Base-by-base conservation (phyloP, 2,888 invertebrate genomes). In the Torymus tubicola region DNA sequence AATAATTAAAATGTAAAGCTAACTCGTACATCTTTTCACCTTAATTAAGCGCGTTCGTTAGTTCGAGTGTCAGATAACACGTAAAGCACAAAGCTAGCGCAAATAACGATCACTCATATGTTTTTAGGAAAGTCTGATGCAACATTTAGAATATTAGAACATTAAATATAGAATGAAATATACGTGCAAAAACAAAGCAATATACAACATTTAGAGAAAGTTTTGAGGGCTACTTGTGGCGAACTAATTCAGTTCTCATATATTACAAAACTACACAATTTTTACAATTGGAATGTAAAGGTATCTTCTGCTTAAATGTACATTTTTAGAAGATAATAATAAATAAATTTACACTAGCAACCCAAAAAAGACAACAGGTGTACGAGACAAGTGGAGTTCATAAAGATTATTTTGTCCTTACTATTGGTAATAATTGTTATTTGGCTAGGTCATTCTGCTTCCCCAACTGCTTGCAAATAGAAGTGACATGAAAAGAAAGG, bases 391-490 rank as follows among this genome's bases (percentile, higher is more conserved):
- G 24, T 70, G 55, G 42, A 63, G 8, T 77, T 76, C 71, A 72
- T 75, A 73, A 80, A 84, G 73, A 82, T 81, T 42, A 81, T 71
- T 79, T 85, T 85, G 76, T 87, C 83, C 90, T 90, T 90, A 90
- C 90, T 89, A 89, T 88, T 87, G 84, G 86, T 85, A 90, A 90
- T 85, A 88, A 89, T 88, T 89, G 88, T 90, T 90, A 90, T 88
- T 90, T 89, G 88, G 89, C 88, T 88, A 90, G 86, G 85, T 89
- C 90, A 89, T 89, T 90, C 88, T 87, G 89, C 88, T 87, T 89
- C 89, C 88, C 88, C 86, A 89, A 90, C 89, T 90, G 90, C 90
- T 90, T 90, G 90, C 86, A 89, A 87, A 86, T 84, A 86, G 85
- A 86, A 87, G 85, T n/a, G n/a, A 86, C 84, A 87, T 82, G 85